Conservation (phyloP, 2,888 invertebrate genomes). For the Zele albiditarsus region DNA sequence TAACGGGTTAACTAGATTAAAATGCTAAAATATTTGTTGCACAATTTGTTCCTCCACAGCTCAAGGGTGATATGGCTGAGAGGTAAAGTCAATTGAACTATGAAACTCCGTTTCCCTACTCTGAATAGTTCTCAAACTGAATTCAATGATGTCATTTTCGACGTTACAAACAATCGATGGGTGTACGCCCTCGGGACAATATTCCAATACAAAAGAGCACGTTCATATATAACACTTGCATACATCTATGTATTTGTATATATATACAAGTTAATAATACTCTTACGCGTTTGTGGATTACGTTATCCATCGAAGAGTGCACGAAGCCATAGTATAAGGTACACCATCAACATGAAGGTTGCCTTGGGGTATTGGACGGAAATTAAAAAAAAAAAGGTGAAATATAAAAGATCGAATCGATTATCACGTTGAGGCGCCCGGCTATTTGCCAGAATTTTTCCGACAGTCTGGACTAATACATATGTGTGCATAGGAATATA, state of each 20-base stretch:
- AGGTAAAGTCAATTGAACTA: too few species aligned
- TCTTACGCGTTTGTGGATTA: constrained; percentile 40
- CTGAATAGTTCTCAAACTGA: neutral
- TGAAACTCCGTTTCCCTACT: too few species aligned
- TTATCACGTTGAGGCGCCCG: constrained; percentile 1
- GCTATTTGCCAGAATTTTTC: constrained; percentile 9
- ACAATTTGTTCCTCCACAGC: too few species aligned
- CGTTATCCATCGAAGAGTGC: constrained; percentile 52
- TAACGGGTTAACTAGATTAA: too few species aligned
- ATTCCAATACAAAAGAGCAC: neutral
- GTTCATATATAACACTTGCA: neutral
- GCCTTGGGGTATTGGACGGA: neutral
- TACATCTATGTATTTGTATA: neutral
- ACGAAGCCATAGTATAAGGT: constrained; percentile 40
- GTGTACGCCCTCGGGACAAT: neutral
- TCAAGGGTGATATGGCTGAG: too few species aligned
- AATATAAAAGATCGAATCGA: constrained; percentile 21
- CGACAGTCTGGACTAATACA: neutral
- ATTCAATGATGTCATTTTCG: neutral
- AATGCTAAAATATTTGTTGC: too few species aligned
- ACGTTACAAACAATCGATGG: neutral
- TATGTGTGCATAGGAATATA: neutral
- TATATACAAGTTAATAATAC: neutral
- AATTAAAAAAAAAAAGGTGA: neutral
- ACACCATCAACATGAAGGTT: constrained; percentile 19